phyloP scores from a whole-genome alignment of 2,797 vertebrate species.

The Lutra lutra region DNA sequence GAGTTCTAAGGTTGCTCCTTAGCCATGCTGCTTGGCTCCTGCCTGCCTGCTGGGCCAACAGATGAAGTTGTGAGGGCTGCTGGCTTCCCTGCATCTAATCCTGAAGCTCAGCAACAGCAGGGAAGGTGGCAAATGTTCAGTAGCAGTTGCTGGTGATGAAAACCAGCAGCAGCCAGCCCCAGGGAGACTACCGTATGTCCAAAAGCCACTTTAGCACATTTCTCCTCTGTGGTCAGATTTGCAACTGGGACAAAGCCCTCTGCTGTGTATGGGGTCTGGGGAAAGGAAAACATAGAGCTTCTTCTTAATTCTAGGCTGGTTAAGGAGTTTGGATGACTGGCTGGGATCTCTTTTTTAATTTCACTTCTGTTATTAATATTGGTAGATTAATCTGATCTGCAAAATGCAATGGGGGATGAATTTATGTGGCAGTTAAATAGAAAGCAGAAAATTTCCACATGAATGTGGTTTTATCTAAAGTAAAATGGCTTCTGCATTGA shows the following conservation, averaged over 20 bases:
- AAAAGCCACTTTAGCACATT: slow-evolving; percentile 82
- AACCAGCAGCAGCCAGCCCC: slow-evolving; percentile 83
- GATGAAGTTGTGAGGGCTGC: slow-evolving; percentile 85
- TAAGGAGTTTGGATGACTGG: slow-evolving; percentile 57
- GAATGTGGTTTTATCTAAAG: slow-evolving; percentile 51
- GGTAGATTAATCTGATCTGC: slow-evolving; percentile 55
- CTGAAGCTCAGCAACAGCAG: slow-evolving; percentile 83
- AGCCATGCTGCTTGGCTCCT: slow-evolving; percentile 82
- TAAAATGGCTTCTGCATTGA: slow-evolving; percentile 59
- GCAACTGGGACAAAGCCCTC: slow-evolving; percentile 71
- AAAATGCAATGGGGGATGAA: background rate
- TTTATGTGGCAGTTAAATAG: slow-evolving; percentile 17
- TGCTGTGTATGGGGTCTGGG: background rate
- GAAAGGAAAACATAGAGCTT: slow-evolving; percentile 36
- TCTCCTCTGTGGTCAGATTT: slow-evolving; percentile 76
- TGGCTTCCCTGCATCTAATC: slow-evolving; percentile 83
- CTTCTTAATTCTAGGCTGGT: slow-evolving; percentile 79
- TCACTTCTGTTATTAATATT: slow-evolving; percentile 65
- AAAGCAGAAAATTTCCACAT: slow-evolving; percentile 58
- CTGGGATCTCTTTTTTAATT: slow-evolving; percentile 31
- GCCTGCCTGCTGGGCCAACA: slow-evolving; percentile 80
- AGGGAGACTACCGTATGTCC: slow-evolving; percentile 78
- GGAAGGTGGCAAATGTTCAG: slow-evolving; percentile 84
- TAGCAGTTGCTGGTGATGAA: slow-evolving; percentile 85
- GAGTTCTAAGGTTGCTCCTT: slow-evolving; percentile 83